These are phyloP conservation scores for Styela clava DNA, from an alignment of 23 tunicate genomes.

Conservation along the genomic window DNA sequence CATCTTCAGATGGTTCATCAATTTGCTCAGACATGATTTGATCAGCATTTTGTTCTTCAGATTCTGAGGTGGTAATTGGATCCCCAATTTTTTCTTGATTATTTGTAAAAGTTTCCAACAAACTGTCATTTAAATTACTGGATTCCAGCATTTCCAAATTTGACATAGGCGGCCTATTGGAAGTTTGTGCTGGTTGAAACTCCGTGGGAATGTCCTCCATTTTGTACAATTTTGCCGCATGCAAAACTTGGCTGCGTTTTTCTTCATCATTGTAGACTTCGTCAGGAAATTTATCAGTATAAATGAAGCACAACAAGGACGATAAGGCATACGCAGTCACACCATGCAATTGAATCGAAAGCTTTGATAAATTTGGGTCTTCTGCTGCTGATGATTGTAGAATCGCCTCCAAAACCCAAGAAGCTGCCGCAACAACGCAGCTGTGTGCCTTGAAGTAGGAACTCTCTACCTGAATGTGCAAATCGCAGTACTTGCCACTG, in stretches of 20 bases:
- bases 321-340: slow-evolving; percentile 17
- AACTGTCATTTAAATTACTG: slow-evolving; percentile 1
- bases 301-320: slow-evolving; percentile 16
- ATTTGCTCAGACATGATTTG: not conserved
- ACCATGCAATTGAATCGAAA: slow-evolving; percentile 27
- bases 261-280: slow-evolving; percentile 8
- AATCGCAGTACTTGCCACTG: slow-evolving; percentile 15
- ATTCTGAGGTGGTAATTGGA: not conserved
- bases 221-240: slow-evolving; percentile 24
- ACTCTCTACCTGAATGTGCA: slow-evolving; percentile 21
- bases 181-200: not conserved
- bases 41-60: not conserved
- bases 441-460: slow-evolving; percentile 20
- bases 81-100: not conserved
- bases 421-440: slow-evolving; percentile 31
- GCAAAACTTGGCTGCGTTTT: slow-evolving; percentile 1
- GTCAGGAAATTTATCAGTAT: slow-evolving; percentile 5
- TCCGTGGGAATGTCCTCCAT: slow-evolving; percentile 11
- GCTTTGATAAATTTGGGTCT: slow-evolving; percentile 18
- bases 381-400: slow-evolving; percentile 9
- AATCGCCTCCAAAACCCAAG: slow-evolving; percentile 33
- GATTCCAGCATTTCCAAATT: not conserved
- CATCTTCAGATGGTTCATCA: not conserved
- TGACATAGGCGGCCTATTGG: not conserved
- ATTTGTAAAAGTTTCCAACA: not conserved